phyloP scores from a whole-genome alignment of 2,888 invertebrate genomes.

The Netelia virgata region DNA sequence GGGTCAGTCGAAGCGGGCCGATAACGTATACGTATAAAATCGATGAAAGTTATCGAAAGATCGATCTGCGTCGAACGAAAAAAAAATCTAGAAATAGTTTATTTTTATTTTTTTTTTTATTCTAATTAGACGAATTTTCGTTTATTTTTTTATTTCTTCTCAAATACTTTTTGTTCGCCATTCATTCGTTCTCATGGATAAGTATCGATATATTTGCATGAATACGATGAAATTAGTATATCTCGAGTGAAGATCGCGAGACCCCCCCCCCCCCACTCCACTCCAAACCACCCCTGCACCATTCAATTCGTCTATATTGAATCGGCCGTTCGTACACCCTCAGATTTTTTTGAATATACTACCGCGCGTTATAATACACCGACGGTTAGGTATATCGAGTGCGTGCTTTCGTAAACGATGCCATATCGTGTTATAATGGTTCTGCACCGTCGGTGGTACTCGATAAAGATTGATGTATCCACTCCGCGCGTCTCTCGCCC shows the following conservation, averaged over 20 bases:
- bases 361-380: slow-evolving; percentile 39
- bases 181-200: background rate
- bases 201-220: slow-evolving; percentile 3
- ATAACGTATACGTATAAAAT: background rate
- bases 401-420: slow-evolving; percentile 21
- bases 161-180: background rate
- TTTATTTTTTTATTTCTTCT: background rate
- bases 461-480: slow-evolving; percentile 73
- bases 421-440: slow-evolving; percentile 70
- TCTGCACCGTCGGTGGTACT: slow-evolving; percentile 60
- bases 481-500: slow-evolving; percentile 40
- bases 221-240: slow-evolving; percentile 14
- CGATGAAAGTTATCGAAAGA: background rate
- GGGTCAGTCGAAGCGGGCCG: background rate
- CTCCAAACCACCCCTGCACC: slow-evolving; percentile 2
- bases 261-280: slow-evolving; percentile 13
- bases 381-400: slow-evolving; percentile 16
- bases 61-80: background rate
- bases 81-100: background rate
- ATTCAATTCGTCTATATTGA: background rate
- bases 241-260: slow-evolving; percentile 30
- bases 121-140: background rate
- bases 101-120: background rate
- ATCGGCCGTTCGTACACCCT: slow-evolving; percentile 40
- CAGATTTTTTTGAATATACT: slow-evolving; percentile 38